phyloP scores from a whole-genome alignment of 2,797 vertebrate genomes.

The Argyrosomus regius region DNA sequence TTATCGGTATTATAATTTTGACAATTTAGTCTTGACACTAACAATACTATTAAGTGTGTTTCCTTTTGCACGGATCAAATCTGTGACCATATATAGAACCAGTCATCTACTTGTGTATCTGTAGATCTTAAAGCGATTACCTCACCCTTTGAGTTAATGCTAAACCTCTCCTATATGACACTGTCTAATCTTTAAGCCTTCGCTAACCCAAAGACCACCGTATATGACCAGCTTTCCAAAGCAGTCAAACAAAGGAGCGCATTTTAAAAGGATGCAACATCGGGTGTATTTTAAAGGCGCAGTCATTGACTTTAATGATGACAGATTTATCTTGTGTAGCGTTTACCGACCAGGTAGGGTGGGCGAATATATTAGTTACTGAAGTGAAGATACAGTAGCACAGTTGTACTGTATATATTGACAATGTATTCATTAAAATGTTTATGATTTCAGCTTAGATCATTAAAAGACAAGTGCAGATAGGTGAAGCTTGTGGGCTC shows the following conservation, averaged over 20 bases:
- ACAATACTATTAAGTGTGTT: not conserved
- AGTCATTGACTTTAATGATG: not conserved
- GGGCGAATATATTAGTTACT: not conserved
- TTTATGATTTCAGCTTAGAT: not conserved
- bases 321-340: not conserved
- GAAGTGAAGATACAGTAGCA: not conserved
- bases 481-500: not conserved
- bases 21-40: too few relatives aligned
- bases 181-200: conserved; percentile 77
- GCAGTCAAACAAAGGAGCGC: conserved; percentile 48
- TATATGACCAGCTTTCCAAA: conserved; percentile 33
- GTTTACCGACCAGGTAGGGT: not conserved
- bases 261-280: not conserved
- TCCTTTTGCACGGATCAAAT: not conserved
- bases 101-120: conserved; percentile 15
- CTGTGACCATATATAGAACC: conserved; percentile 22
- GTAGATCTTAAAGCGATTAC: conserved; percentile 58
- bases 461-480: not conserved
- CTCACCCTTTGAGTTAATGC: conserved; percentile 74
- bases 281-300: not conserved
- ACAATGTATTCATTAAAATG: not conserved
- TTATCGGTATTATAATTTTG: not conserved
- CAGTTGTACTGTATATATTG: too few relatives aligned
- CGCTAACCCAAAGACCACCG: conserved; percentile 51
- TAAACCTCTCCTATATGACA: conserved; percentile 69